Evolutionary conservation across 2,797 vertebrate species (phyloP).

Genomic region (Thamnophis elegans): DNA sequence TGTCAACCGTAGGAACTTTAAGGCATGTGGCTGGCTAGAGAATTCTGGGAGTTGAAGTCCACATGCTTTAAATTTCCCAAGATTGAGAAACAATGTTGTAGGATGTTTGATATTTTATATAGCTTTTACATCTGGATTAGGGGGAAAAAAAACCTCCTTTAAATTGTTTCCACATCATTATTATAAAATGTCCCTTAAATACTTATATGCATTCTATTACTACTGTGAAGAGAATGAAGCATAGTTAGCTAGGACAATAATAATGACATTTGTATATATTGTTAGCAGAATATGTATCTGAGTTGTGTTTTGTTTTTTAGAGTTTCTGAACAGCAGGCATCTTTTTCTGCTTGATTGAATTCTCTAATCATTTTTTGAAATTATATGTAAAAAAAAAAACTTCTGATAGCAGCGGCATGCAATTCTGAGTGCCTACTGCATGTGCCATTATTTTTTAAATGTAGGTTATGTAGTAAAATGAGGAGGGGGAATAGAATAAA

Average conservation of each 20-base stretch:
- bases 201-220: background rate
- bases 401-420: background rate
- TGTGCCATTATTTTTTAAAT: background rate
- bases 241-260: background rate
- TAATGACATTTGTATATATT: background rate
- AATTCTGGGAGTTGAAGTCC: background rate
- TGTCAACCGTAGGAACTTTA: background rate
- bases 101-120: background rate
- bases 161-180: background rate
- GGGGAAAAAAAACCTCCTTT: too few relatives aligned
- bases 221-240: background rate
- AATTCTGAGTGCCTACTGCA: background rate
- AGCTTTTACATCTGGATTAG: background rate
- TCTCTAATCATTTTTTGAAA: background rate
- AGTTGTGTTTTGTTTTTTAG: background rate
- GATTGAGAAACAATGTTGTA: background rate
- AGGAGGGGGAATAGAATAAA: background rate
- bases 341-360: slow-evolving; percentile 9
- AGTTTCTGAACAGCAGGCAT: background rate
- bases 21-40: background rate
- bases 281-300: background rate
- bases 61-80: background rate
- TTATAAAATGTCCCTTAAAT: background rate
- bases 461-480: background rate
- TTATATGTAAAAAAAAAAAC: slow-evolving; percentile 10